Conservation (phyloP, 1,140 invertebrate species). For the Microplitis demolitor region DNA sequence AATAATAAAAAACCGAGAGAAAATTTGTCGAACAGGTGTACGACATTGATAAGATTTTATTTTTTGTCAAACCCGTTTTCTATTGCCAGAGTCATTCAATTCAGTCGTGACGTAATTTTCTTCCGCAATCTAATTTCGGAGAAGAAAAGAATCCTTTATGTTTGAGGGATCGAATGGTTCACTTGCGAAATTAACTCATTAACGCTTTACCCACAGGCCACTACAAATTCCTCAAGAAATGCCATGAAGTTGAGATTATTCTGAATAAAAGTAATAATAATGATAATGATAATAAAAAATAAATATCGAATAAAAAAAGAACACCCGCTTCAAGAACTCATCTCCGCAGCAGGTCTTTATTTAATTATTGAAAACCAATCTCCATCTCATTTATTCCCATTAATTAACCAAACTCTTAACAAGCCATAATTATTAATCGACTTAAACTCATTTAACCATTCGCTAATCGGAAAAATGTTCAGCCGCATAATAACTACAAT, state of each 20-base stretch:
- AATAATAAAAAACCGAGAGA: too few relatives aligned
- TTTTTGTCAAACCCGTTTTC: too few relatives aligned
- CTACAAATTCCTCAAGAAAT: background rate
- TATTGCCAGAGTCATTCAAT: too few relatives aligned
- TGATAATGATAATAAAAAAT: background rate
- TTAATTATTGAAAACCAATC: conserved; percentile 7
- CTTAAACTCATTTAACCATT: background rate
- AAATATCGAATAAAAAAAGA: background rate
- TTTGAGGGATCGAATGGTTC: background rate
- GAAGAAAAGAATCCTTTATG: background rate
- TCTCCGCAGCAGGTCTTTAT: background rate
- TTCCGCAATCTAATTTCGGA: background rate
- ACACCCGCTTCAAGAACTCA: background rate
- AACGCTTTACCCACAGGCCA: background rate
- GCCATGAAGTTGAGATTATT: background rate
- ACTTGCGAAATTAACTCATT: background rate
- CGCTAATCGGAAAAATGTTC: too few relatives aligned
- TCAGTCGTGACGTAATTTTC: background rate
- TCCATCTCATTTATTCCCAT: background rate
- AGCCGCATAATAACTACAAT: too few relatives aligned
- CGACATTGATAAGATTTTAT: too few relatives aligned
- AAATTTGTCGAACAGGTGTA: too few relatives aligned
- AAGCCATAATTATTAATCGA: background rate
- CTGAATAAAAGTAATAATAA: too few relatives aligned
- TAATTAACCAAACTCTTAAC: background rate